These are phyloP conservation scores for Gadus macrocephalus DNA, from an alignment of 2,113 vertebrate species.

Conservation along the genomic window DNA sequence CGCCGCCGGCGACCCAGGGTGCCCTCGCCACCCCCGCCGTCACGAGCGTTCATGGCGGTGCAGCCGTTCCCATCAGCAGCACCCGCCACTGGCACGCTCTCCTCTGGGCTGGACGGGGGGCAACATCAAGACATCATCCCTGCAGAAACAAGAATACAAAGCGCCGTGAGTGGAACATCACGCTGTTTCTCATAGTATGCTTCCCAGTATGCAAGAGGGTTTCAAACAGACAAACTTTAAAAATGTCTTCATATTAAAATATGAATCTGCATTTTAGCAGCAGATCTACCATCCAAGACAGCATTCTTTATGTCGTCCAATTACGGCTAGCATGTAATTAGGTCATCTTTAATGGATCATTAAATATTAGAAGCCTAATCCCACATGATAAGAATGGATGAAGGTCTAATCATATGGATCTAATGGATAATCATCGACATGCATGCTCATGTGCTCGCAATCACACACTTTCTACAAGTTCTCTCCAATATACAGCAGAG, in stretches of 20 bases:
- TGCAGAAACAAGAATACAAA: constrained; percentile 27
- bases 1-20: constrained; percentile 83
- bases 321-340: constrained; percentile 50
- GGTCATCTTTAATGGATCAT: constrained; percentile 37
- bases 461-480: constrained; percentile 47
- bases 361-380: constrained; percentile 31
- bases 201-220: too few relatives aligned
- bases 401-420: constrained; percentile 53
- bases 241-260: too few relatives aligned
- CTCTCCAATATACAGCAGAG: constrained; percentile 51
- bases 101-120: constrained; percentile 46
- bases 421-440: constrained; percentile 53
- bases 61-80: constrained; percentile 85
- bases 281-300: too few relatives aligned
- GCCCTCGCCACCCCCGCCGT: constrained; percentile 78
- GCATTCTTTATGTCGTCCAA: neutral
- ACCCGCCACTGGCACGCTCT: constrained; percentile 66
- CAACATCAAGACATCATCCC: constrained; percentile 76
- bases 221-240: too few relatives aligned
- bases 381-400: constrained; percentile 44
- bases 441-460: constrained; percentile 21
- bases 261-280: too few relatives aligned
- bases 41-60: constrained; percentile 94
- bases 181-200: too few relatives aligned
- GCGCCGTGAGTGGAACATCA: too few relatives aligned